Conservation (phyloP, 2,888 invertebrate genomes). For the Drosophila subquinaria region DNA sequence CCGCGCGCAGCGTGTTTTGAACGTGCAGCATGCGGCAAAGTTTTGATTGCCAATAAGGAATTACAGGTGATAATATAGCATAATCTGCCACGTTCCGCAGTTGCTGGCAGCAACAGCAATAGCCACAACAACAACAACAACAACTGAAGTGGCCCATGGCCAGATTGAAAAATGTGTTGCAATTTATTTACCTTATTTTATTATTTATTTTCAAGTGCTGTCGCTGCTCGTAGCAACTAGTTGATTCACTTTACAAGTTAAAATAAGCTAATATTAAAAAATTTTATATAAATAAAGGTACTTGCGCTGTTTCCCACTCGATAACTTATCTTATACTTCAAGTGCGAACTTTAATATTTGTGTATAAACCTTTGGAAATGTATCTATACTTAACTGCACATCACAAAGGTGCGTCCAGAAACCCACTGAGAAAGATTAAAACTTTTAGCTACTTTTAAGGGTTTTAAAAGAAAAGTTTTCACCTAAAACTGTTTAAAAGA, state of each 20-base stretch:
- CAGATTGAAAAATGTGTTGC: slow-evolving; percentile 26
- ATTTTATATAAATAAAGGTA: no score
- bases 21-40: slow-evolving; percentile 59
- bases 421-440: slow-evolving; percentile 15
- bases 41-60: slow-evolving; percentile 84
- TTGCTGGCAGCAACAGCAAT: slow-evolving; percentile 28
- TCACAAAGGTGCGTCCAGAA: background rate
- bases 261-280: background rate
- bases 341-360: slow-evolving; percentile 3
- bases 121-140: slow-evolving; percentile 24
- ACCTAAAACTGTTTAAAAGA: slow-evolving; percentile 21
- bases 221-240: slow-evolving; percentile 9
- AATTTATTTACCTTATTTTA: slow-evolving; percentile 40
- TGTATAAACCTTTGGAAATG: background rate
- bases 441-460: slow-evolving; percentile 23
- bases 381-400: slow-evolving; percentile 5
- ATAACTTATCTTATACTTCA: background rate
- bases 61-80: slow-evolving; percentile 83
- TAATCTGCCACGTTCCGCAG: slow-evolving; percentile 76
- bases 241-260: background rate
- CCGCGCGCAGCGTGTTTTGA: slow-evolving; percentile 21
- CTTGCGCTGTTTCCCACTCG: no score
- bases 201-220: slow-evolving; percentile 29
- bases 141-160: slow-evolving; percentile 10
- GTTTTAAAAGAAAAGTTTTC: slow-evolving; percentile 39